Evolutionary conservation across 2,113 vertebrate species (phyloP), one percentile per base, ranked within the genome.

Genomic region (Picathartes gymnocephalus): DNA sequence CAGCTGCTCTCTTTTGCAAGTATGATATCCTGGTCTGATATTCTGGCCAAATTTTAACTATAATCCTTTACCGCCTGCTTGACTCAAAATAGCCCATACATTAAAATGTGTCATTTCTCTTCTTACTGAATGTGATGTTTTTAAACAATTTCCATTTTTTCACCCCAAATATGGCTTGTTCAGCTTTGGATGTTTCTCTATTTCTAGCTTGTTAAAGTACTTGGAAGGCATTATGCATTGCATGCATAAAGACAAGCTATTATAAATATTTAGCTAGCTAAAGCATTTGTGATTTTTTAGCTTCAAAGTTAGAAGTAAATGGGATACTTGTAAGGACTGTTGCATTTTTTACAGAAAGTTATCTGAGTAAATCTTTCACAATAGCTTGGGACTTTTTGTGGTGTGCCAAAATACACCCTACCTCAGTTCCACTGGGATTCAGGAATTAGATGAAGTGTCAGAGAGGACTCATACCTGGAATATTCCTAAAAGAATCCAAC

Each of bases 251-350:
- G 62, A 77, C 84, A 82, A 70, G 74, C 62, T 94, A 70, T 95
- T 95, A 94, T 88, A 97, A 96, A 96, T 97, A 95, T 95, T 97
- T 96, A 92, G 78, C 74, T 91, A 73, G 82, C 90, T 92, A 81
- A 94, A 96, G 85, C 68, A 81, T 86, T 96, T 90, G 88, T 73
- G 39, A 82, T 92, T 82, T 87, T 88, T 92, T 81, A 92, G 58
- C 74, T 81, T 92, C 51, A 18, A 44, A 77, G 54, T 86, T 88
- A 78, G 66, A 81, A 92, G 62, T 83, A 93, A 92, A 93, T 86
- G 64, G 42, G 47, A 23, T 91, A 68, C 71, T 94, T 94, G 61
- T 78, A 84, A 74, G 64, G 91, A 51, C 58, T 85, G 22, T 39
- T 70, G 42, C 8, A 14, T 81, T 71, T 85, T 90, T 70, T 45